A percentile compares a stretch with the other conserved stretches of the same genome.
Evolutionary conservation across 2,113 vertebrate species (phyloP).

Genomic region (Catharus minimus): DNA sequence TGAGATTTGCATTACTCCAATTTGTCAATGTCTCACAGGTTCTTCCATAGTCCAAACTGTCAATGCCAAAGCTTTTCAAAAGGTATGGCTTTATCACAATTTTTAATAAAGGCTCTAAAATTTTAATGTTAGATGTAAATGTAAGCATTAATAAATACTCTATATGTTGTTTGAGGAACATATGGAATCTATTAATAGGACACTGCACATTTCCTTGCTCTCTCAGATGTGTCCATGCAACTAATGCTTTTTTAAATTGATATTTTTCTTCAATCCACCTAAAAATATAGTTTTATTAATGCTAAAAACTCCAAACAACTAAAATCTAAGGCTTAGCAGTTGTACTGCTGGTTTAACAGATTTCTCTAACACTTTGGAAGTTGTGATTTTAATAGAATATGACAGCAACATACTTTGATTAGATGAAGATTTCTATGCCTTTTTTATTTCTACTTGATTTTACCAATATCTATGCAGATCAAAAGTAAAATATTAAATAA

Average conservation of each 20-base stretch:
- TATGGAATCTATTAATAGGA: not conserved
- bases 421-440: not conserved
- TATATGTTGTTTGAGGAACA: not conserved
- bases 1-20: not conserved
- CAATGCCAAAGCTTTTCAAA: not conserved
- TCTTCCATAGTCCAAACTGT: not conserved
- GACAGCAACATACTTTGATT: conserved; percentile 33
- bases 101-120: not conserved
- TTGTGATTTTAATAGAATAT: conserved; percentile 46
- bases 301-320: not conserved
- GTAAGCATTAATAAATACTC: not conserved
- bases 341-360: not conserved
- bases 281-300: not conserved
- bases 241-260: not conserved
- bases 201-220: not conserved
- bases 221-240: not conserved
- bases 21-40: not conserved
- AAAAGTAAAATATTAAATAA: conserved; percentile 62
- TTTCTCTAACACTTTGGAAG: conserved; percentile 28
- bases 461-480: conserved; percentile 56
- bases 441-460: conserved; percentile 59
- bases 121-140: not conserved
- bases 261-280: not conserved
- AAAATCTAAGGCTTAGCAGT: not conserved
- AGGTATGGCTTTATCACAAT: not conserved